Base-by-base conservation (phyloP, 1,140 invertebrate species). In the Prorops nasuta region DNA sequence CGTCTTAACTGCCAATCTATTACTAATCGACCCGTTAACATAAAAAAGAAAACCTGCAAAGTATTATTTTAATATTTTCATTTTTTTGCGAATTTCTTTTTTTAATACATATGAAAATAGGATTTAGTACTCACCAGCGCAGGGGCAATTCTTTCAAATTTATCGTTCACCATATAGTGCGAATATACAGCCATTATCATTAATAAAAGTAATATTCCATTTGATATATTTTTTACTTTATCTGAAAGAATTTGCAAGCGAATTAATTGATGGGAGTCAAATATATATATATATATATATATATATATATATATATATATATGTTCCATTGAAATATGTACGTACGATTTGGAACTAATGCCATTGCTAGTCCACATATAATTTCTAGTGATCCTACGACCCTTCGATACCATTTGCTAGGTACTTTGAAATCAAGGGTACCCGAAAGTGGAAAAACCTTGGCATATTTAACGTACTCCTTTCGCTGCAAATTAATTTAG, bases 381-480 rank as follows among this genome's bases (percentile, higher is more conserved):
- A 98, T 90, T 79, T 98, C 95, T 51, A 92, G 75, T 3, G 85
- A 85, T 22, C 95, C 95, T 45, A 98, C 86, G 2, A 86, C 82
- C 65, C 93, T 84, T 60, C 95, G 80, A 70, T 96, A 96, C 86
- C 91, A 92, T 84, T 97, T 93, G 51, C 94, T 90, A 52, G 92
- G 90, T 48, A 96, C 79, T 80, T 94, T 94, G 60, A 94, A 86
- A 63, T 91, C 88, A 50, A 94, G 76, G 17, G 84, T 80, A 55
- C 87, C 85, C 2, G 89, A 83, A 4, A 98, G 77, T 28, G 95
- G 96, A 74, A 98, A 98, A 12, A 98, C 94, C 82, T 96, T 97
- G 7, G 94, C 89, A 79, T 96, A 96, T 77, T 94, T 92, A 1
- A 97, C 94, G 73, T 96, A 98, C 74, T 95, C 93, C 78, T 95